These are phyloP conservation scores for Ceratina calcarata DNA, from an alignment of 1,140 invertebrate species.

Conservation along the genomic window DNA sequence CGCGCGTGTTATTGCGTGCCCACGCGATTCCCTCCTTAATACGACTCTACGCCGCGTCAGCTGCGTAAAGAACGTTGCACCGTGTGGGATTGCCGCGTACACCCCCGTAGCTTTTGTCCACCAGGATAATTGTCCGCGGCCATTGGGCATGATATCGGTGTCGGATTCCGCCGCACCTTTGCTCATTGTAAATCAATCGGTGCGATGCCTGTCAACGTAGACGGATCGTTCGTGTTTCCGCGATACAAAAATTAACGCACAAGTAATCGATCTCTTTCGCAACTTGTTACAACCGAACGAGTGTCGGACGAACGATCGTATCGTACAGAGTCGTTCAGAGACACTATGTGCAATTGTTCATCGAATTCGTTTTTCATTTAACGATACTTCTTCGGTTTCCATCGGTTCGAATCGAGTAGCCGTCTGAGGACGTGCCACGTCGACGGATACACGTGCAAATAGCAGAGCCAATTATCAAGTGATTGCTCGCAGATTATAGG, in stretches of 20 bases:
- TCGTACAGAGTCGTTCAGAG: no score
- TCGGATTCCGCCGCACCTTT: slow-evolving; percentile 71
- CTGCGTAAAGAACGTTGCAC: slow-evolving; percentile 66
- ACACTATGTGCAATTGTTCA: no score
- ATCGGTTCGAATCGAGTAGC: slow-evolving; percentile 54
- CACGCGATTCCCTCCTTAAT: slow-evolving; percentile 64
- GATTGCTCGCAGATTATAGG: slow-evolving; percentile 74
- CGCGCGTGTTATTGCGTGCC: slow-evolving; percentile 56
- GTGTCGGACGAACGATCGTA: no score
- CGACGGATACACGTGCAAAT: slow-evolving; percentile 27
- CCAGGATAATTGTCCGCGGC: slow-evolving; percentile 67
- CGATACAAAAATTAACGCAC: no score
- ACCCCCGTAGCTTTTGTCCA: slow-evolving; percentile 70
- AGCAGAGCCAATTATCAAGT: slow-evolving; percentile 67
- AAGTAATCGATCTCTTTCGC: no score
- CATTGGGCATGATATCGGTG: slow-evolving; percentile 69
- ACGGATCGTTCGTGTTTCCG: neutral
- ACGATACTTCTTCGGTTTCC: slow-evolving; percentile 37
- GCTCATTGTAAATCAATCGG: slow-evolving; percentile 71
- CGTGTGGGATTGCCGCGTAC: slow-evolving; percentile 43
- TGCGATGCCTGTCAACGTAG: slow-evolving; percentile 5
- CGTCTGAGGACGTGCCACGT: slow-evolving; percentile 55
- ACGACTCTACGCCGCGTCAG: slow-evolving; percentile 62
- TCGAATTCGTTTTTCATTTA: no score
- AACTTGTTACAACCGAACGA: no score